phyloP scores from a whole-genome alignment of 2,888 invertebrate species.

The Trimorus sp. region DNA sequence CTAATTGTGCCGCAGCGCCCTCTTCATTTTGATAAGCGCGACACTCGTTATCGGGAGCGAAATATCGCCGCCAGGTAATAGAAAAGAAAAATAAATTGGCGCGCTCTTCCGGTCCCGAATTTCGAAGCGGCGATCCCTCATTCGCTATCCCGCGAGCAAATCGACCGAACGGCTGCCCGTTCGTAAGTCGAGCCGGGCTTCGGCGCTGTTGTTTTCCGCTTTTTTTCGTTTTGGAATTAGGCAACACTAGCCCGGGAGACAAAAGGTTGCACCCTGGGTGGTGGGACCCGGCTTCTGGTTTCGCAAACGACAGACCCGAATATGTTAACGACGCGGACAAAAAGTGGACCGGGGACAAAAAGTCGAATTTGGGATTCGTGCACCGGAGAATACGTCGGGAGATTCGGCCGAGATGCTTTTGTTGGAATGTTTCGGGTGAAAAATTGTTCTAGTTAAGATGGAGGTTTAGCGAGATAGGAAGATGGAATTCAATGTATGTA shows the following conservation, averaged over 20 bases:
- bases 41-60: conserved; percentile 34
- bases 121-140: conserved; percentile 32
- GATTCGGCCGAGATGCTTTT: too few relatives aligned
- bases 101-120: neutral
- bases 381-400: too few relatives aligned
- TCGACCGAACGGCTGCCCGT: conserved; percentile 12
- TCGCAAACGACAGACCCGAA: conserved; percentile 10
- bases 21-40: conserved; percentile 29
- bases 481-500: too few relatives aligned
- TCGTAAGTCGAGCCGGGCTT: conserved; percentile 48
- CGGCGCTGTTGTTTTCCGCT: neutral
- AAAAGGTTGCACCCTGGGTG: conserved; percentile 50
- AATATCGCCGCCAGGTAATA: conserved; percentile 2
- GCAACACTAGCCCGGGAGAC: conserved; percentile 41
- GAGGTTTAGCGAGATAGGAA: too few relatives aligned
- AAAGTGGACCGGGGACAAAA: neutral
- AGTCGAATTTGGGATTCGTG: too few relatives aligned
- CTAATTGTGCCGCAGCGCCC: conserved; percentile 20
- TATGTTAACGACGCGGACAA: neutral
- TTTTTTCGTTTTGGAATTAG: conserved; percentile 45
- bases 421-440: too few relatives aligned
- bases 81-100: conserved; percentile 41
- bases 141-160: conserved; percentile 32
- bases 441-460: too few relatives aligned
- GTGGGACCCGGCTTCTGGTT: conserved; percentile 41